Evolutionary conservation across 2,113 vertebrate genomes (phyloP), one percentile per base, ranked within the genome.

Genomic region (Sceloporus tristichus): DNA sequence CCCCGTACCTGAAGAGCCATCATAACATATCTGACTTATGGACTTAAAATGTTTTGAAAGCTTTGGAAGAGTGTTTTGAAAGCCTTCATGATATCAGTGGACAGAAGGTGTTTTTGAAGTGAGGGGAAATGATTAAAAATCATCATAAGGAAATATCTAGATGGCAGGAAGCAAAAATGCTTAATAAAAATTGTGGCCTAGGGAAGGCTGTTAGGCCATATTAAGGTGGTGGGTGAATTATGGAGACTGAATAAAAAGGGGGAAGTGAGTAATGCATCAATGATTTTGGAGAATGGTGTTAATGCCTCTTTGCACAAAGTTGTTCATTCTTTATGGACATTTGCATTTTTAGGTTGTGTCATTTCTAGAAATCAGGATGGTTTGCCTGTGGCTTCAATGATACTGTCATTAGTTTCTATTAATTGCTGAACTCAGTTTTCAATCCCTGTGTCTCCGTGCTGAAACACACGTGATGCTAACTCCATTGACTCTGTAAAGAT

Each of bases 401-500:
- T 53, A 48, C 40, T 82, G 48, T 48, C 88, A 59, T 5, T 77
- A 21, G 9, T 23, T 25, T 3, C 8, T 71, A 66, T 34, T 84
- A 86, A 53, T 83, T 91, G 90, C 68, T 86, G 65, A 85, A 11
- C 83, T 87, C 13, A 56, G 85, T 79, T 66, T 79, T 71, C 14
- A 75, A 16, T 70, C 14, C 29, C 76, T 77, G 16, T 4, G 16
- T 2, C 65, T 66, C 40, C 65, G 29, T 14, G 83, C 71, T 92
- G 68, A 79, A 23, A 80, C 71, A 8, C 83, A 16, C 87, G 86
- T 1, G 76, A 29, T 29, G 75, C 48, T 23, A 73, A 68, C 92
- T 92, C 82, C 70, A 1, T 82, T 91, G 70, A 91, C 71, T 91
- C 65, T 85, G 34, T 90, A 84, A 89, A 91, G 84, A 84, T 94